These are phyloP conservation scores for Cossypha heuglini DNA, from an alignment of 2,797 vertebrate genomes.

Conservation along the genomic window DNA sequence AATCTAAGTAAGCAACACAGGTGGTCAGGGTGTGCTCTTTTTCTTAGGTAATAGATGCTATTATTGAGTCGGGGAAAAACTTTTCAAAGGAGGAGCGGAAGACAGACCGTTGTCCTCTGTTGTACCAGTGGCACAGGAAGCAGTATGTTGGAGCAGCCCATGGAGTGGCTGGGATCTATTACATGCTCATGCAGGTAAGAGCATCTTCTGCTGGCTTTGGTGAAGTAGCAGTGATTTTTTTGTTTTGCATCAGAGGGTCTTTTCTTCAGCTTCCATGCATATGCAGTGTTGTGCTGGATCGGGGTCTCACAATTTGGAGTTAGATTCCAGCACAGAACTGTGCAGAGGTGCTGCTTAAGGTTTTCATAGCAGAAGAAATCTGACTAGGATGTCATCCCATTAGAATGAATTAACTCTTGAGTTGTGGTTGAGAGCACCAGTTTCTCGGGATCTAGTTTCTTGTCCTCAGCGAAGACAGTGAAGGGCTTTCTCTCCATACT, in stretches of 20 bases:
- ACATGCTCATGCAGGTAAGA: slow-evolving; percentile 89
- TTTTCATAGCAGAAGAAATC: background rate
- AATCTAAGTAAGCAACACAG: background rate
- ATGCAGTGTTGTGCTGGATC: background rate
- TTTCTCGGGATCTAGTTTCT: background rate
- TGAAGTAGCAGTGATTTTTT: background rate
- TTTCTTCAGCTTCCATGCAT: background rate
- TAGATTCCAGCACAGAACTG: background rate
- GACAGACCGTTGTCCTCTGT: slow-evolving; percentile 88
- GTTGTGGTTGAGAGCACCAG: background rate
- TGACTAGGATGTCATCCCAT: fast-evolving
- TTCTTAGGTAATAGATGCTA: slow-evolving; percentile 84
- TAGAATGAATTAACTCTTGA: background rate
- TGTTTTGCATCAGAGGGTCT: background rate
- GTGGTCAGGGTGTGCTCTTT: background rate
- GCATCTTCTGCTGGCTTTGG: background rate
- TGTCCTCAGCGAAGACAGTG: background rate
- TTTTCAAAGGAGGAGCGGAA: slow-evolving; percentile 89
- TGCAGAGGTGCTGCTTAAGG: background rate
- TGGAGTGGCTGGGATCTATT: slow-evolving; percentile 92
- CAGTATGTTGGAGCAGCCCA: slow-evolving; percentile 95
- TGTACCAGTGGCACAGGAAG: slow-evolving; percentile 98
- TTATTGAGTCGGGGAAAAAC: slow-evolving; percentile 90
- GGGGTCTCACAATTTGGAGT: background rate
- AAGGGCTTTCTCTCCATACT: background rate